Evolutionary conservation across 2,797 vertebrate genomes (phyloP), one percentile per base, ranked within the genome.

Genomic region (Gymnothorax javanicus): DNA sequence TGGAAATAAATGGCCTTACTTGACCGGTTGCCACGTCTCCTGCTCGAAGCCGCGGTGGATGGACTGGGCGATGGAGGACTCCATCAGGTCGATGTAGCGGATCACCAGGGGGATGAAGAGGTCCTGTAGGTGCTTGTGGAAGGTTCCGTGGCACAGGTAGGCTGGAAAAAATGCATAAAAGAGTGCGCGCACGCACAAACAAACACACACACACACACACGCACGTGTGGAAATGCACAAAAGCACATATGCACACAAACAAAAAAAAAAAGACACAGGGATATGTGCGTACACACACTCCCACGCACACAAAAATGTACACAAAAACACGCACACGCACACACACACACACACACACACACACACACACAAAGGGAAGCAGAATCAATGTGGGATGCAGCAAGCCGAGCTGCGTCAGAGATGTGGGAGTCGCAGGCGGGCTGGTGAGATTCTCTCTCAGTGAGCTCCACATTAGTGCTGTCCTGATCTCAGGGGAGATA

Each of bases 81-180:
- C 98, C 98, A 99, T 99, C 90, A 99, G 97, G 93, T 99, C 98
- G 2, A 99, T 97, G 94, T 99, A 99, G 91, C 98, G 97, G 83
- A 99, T 93, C 84, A 99, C 98, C 94, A 99, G 95, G 23, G 98
- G 98, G 87, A 98, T 95, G 93, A 97, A 99, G 91, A 97, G 93
- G 87, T 98, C 97, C 95, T 99, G 98, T 92, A 99, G 96, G 92
- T 99, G 98, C 91, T 97, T 97, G 94, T 99, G 98, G 95, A 99
- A 99, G 3, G 95, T 93, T n/a, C 98, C 97, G 84, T 99, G 98
- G 94, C 97, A 98, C 91, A 99, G 94, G 93, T 98, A 95, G 91
- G 95, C 98, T 99, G 96, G 69, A 94, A 89, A 43, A 0, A 33
- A 17, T 15, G 93, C 90, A 93, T 6, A 77, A 13, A 77, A 11